Conservation (phyloP, 1,140 invertebrate species). For the Diploscapter pachys region DNA sequence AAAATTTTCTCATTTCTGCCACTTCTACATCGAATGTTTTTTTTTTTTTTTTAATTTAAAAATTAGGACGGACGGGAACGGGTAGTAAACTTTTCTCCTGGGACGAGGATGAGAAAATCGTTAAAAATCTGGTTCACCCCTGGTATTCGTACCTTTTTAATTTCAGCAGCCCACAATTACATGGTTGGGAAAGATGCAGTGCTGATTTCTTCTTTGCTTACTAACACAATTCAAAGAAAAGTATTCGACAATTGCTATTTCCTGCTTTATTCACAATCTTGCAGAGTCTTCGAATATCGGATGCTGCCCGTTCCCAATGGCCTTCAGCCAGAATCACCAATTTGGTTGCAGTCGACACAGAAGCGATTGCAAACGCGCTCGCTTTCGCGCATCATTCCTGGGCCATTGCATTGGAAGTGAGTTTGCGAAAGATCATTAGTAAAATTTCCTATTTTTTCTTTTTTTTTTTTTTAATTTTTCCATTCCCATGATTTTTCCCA, state of each 20-base stretch:
- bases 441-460: not conserved
- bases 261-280: not conserved
- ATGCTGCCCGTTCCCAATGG: not conserved
- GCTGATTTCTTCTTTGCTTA: conserved; percentile 6
- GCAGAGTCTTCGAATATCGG: conserved; percentile 5
- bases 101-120: too few species aligned
- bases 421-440: not conserved
- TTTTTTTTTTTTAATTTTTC: not conserved
- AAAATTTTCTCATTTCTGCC: too few species aligned
- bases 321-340: conserved; percentile 6
- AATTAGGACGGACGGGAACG: too few species aligned
- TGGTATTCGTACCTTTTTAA: not conserved
- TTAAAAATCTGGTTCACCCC: too few species aligned
- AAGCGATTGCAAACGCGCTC: not conserved
- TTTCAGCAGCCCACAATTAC: conserved; percentile 10
- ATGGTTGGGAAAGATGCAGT: conserved; percentile 1
- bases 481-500: not conserved
- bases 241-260: not conserved
- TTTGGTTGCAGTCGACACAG: conserved; percentile 14
- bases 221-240: conserved; percentile 14
- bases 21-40: too few species aligned
- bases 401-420: not conserved
- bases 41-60: too few species aligned
- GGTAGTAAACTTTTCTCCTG: too few species aligned
- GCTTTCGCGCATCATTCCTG: not conserved